phyloP scores from a whole-genome alignment of 2,888 invertebrate species.

The Leptinotarsa rubiginosa region DNA sequence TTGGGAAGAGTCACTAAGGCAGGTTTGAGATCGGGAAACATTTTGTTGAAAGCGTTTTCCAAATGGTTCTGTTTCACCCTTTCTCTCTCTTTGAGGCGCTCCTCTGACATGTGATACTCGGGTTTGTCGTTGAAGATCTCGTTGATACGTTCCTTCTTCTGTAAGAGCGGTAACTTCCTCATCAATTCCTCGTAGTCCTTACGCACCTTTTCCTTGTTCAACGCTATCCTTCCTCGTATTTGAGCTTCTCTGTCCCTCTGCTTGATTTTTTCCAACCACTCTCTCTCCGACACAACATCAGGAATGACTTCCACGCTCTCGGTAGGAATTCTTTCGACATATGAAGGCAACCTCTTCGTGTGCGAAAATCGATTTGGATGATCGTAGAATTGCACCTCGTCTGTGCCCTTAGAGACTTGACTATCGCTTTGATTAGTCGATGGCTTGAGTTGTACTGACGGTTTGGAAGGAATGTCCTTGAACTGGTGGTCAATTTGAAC shows the following conservation, averaged over 20 bases:
- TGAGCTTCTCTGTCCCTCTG: slow-evolving; percentile 60
- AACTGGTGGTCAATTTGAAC: slow-evolving; percentile 16
- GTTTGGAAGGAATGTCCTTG: slow-evolving; percentile 52
- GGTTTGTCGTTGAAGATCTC: slow-evolving; percentile 60
- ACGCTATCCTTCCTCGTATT: slow-evolving; percentile 66
- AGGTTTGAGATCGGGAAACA: slow-evolving; percentile 56
- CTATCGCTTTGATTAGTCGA: slow-evolving; percentile 5
- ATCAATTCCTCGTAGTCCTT: slow-evolving; percentile 68
- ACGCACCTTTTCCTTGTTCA: slow-evolving; percentile 68
- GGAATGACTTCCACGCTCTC: slow-evolving; percentile 56
- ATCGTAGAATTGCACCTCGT: slow-evolving; percentile 66
- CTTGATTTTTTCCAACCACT: slow-evolving; percentile 54
- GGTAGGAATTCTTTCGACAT: slow-evolving; percentile 61
- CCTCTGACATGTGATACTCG: slow-evolving; percentile 64
- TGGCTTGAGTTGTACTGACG: slow-evolving; percentile 49
- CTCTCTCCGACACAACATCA: slow-evolving; percentile 53
- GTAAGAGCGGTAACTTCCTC: slow-evolving; percentile 64
- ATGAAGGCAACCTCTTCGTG: slow-evolving; percentile 56
- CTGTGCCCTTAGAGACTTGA: slow-evolving; percentile 23
- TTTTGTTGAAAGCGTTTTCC: slow-evolving; percentile 68
- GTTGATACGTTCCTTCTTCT: slow-evolving; percentile 62
- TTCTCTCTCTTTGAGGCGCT: slow-evolving; percentile 65
- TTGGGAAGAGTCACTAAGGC: slow-evolving; percentile 58
- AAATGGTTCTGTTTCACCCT: slow-evolving; percentile 67
- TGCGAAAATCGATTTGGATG: slow-evolving; percentile 65